Evolutionary conservation across 1,140 invertebrate species (phyloP).

Genomic region (Pogonus chalceus): DNA sequence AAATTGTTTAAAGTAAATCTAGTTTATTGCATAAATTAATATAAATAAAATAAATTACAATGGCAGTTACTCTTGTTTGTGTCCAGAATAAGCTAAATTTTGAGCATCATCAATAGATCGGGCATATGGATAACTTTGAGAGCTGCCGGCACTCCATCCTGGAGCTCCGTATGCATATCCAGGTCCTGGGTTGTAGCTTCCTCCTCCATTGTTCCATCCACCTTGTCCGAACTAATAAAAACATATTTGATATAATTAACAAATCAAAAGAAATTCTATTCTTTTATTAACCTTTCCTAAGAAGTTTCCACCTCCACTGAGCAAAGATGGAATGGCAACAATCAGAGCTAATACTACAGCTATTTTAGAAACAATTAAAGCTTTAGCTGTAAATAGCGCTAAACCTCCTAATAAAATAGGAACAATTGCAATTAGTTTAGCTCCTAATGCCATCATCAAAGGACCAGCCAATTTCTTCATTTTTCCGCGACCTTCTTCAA

Average conservation of each 20-base stretch:
- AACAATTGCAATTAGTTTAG: slow-evolving; percentile 56
- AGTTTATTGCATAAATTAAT: too few species aligned
- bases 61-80: too few species aligned
- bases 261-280: not conserved
- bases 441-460: slow-evolving; percentile 49
- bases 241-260: not conserved
- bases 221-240: not conserved
- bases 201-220: not conserved
- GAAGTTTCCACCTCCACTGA: slow-evolving; percentile 40
- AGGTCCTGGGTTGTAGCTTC: not conserved
- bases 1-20: too few species aligned
- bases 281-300: slow-evolving; percentile 29
- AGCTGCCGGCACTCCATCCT: slow-evolving; percentile 16
- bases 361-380: slow-evolving; percentile 61
- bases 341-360: slow-evolving; percentile 59
- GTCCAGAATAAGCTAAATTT: slow-evolving; percentile 9
- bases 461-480: slow-evolving; percentile 60
- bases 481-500: slow-evolving; percentile 55
- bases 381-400: slow-evolving; percentile 61
- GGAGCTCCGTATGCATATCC: slow-evolving; percentile 1
- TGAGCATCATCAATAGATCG: slow-evolving; percentile 18
- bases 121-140: slow-evolving; percentile 21
- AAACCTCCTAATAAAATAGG: slow-evolving; percentile 57
- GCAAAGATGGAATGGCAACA: slow-evolving; percentile 54
- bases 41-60: slow-evolving; percentile 2